Evolutionary conservation across 2,888 invertebrate species (phyloP).

Genomic region (Sphaeridia pumilis): DNA sequence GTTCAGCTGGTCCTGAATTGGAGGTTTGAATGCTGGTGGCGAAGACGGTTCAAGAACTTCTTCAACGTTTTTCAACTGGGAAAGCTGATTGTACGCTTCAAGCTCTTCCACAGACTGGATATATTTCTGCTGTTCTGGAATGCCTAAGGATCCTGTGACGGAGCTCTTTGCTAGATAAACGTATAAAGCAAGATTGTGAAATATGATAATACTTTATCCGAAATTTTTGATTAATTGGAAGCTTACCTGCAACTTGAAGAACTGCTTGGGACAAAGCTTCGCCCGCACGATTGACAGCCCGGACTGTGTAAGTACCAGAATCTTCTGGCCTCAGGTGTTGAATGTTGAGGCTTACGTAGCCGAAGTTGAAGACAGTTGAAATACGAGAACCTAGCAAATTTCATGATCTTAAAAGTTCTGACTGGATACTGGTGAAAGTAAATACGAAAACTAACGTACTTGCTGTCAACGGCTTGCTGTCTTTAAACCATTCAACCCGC

Average conservation of each 20-base stretch:
- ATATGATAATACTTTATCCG: too few relatives aligned
- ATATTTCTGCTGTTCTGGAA: constrained; percentile 78
- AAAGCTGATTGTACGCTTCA: constrained; percentile 73
- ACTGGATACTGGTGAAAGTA: too few relatives aligned
- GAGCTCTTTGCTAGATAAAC: constrained; percentile 52
- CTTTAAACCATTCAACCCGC: constrained; percentile 47
- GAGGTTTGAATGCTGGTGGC: constrained; percentile 76
- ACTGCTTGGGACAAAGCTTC: constrained; percentile 50
- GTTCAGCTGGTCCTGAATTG: constrained; percentile 73
- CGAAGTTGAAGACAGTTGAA: constrained; percentile 96
- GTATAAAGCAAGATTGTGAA: too few relatives aligned
- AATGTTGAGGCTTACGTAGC: constrained; percentile 96
- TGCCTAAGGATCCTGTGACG: constrained; percentile 74
- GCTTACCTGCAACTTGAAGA: constrained; percentile 34
- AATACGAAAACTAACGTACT: constrained; percentile 46
- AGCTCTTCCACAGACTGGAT: constrained; percentile 84
- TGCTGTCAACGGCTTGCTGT: constrained; percentile 84
- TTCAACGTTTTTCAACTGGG: constrained; percentile 65
- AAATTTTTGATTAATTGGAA: too few relatives aligned
- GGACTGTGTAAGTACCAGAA: constrained; percentile 84
- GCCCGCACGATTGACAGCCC: constrained; percentile 79
- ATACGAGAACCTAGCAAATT: constrained; percentile 83
- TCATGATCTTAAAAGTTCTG: too few relatives aligned
- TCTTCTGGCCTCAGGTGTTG: constrained; percentile 98
- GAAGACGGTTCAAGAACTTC: constrained; percentile 67